Conservation (phyloP, 2,888 invertebrate species). For the Trichopria drosophilae region DNA sequence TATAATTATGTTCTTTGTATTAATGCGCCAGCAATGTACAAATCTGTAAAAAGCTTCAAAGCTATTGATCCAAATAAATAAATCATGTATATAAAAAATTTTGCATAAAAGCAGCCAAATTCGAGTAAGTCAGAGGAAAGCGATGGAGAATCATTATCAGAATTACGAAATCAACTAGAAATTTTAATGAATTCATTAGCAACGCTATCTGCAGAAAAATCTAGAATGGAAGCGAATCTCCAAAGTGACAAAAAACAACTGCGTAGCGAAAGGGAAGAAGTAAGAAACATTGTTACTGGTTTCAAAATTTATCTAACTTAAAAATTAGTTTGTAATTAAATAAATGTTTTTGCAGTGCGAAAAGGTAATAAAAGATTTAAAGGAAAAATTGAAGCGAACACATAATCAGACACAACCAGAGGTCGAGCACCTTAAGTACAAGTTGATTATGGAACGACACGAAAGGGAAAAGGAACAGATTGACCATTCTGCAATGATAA, state of each 20-base stretch:
- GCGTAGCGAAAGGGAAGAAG: constrained; percentile 62
- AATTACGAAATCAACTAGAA: constrained; percentile 61
- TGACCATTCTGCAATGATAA: constrained; percentile 76
- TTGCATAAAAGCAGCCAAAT: no score
- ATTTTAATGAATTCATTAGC: constrained; percentile 73
- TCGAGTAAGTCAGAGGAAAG: no score
- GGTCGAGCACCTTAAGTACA: constrained; percentile 70
- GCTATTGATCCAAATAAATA: no score
- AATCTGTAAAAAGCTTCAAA: no score
- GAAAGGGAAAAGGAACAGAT: constrained; percentile 81
- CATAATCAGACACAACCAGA: constrained; percentile 65
- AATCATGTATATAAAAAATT: no score
- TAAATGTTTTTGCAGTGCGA: constrained; percentile 63
- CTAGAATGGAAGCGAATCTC: constrained; percentile 81
- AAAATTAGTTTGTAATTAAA: constrained; percentile 8
- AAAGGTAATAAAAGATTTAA: constrained; percentile 63
- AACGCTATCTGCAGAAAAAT: constrained; percentile 80
- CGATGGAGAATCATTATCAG: constrained; percentile 49
- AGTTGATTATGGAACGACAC: constrained; percentile 75
- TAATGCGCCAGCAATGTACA: no score
- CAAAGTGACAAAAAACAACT: constrained; percentile 71
- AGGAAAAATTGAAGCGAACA: constrained; percentile 64
- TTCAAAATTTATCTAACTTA: constrained; percentile 7
- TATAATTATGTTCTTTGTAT: no score
- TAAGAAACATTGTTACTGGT: constrained; percentile 27